These are phyloP conservation scores for Sitodiplosis mosellana DNA, from an alignment of 1,140 invertebrate genomes.

Conservation along the genomic window DNA sequence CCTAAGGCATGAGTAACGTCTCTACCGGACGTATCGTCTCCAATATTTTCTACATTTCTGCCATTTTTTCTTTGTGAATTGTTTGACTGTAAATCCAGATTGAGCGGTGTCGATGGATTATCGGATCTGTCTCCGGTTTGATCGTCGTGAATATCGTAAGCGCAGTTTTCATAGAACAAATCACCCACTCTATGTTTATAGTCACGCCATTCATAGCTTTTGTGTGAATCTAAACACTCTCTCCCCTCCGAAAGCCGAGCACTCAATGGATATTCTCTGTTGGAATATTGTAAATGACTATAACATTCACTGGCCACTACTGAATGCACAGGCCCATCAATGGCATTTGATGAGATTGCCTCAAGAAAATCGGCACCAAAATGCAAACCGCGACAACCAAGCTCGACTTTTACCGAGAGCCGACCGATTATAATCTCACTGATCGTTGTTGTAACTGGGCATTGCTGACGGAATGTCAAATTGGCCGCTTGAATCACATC, in stretches of 20 bases:
- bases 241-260: no score
- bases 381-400: not conserved
- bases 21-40: not conserved
- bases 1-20: not conserved
- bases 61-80: not conserved
- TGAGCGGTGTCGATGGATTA: no score
- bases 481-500: not conserved
- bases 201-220: not conserved
- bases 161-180: not conserved
- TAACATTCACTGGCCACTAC: not conserved
- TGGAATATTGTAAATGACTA: not conserved
- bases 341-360: not conserved
- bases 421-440: not conserved
- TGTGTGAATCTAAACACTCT: not conserved
- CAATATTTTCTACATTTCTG: not conserved
- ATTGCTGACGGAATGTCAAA: not conserved
- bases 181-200: not conserved
- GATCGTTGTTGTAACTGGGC: not conserved
- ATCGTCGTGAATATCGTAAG: no score
- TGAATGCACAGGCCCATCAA: not conserved
- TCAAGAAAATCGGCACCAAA: not conserved
- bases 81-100: not conserved
- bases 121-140: no score
- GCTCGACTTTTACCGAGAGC: not conserved
- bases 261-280: not conserved